Percentiles rank a stretch among this genome's conserved stretches.
phyloP scores from a whole-genome alignment of 2,888 invertebrate genomes.

The Julus scanicus region DNA sequence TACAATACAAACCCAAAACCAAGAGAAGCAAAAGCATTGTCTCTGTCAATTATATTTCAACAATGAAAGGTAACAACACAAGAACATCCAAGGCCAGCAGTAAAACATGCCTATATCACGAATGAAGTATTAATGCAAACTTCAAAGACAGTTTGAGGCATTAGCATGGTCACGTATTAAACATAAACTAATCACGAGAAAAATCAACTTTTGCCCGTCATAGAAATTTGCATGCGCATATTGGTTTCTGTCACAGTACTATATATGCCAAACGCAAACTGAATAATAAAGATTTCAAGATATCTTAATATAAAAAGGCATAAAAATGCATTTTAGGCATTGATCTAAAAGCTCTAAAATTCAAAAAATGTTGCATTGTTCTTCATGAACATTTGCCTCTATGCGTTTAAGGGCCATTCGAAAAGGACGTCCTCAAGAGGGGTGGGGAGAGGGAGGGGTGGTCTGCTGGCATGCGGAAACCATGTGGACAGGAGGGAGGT shows the following conservation, averaged over 20 bases:
- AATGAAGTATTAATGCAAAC: slow-evolving; percentile 10
- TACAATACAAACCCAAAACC: slow-evolving; percentile 12
- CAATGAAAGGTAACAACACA: slow-evolving; percentile 37
- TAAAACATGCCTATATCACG: slow-evolving; percentile 20
- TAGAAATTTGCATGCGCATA: not conserved
- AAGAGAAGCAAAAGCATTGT: slow-evolving; percentile 24
- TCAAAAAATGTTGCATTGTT: not conserved
- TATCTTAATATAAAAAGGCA: not conserved
- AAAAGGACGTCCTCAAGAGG: too few species aligned
- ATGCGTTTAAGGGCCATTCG: too few species aligned
- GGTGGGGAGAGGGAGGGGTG: too few species aligned
- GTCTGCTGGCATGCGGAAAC: too few species aligned
- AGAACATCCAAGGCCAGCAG: slow-evolving; percentile 45
- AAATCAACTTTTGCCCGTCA: not conserved
- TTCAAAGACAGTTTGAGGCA: slow-evolving; percentile 25
- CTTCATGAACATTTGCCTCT: not conserved
- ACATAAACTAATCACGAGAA: not conserved
- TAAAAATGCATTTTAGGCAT: too few species aligned
- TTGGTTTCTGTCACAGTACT: not conserved
- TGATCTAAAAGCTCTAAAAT: not conserved
- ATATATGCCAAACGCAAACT: not conserved
- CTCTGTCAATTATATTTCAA: slow-evolving; percentile 48
- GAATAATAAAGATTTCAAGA: not conserved
- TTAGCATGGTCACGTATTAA: slow-evolving; percentile 31
- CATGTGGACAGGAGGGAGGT: too few species aligned